phyloP scores from a whole-genome alignment of 2,888 invertebrate species.

The Pyrochroa serraticornis region DNA sequence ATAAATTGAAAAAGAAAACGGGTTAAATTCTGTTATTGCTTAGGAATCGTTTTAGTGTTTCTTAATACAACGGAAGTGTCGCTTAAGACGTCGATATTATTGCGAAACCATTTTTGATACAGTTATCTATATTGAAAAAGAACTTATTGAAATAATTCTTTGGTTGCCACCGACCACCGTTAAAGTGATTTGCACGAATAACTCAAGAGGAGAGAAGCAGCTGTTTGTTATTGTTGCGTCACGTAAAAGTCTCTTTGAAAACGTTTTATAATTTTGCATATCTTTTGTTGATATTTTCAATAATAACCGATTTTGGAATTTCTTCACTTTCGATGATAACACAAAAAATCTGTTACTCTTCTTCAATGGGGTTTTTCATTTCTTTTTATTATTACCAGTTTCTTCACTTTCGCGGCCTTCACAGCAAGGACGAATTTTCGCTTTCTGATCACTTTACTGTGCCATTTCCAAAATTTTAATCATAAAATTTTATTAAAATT shows the following conservation, averaged over 20 bases:
- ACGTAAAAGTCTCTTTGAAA: slow-evolving; percentile 20
- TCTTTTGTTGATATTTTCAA: slow-evolving; percentile 18
- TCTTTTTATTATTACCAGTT: no score
- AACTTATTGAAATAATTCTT: slow-evolving; percentile 34
- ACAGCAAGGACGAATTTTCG: no score
- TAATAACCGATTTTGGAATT: not conserved
- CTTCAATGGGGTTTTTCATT: no score
- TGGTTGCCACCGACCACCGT: slow-evolving; percentile 32
- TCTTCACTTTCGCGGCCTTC: no score
- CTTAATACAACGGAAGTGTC: no score
- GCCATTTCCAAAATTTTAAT: no score
- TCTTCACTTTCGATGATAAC: no score
- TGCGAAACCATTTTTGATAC: slow-evolving; percentile 20
- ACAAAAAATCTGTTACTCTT: no score
- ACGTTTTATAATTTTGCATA: slow-evolving; percentile 11
- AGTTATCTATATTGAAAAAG: slow-evolving; percentile 21
- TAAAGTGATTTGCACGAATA: slow-evolving; percentile 37
- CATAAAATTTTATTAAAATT: no score
- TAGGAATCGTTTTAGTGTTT: no score
- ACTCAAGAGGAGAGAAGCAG: slow-evolving; percentile 21
- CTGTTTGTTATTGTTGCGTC: slow-evolving; percentile 18
- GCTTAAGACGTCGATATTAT: slow-evolving; percentile 11
- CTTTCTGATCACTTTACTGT: no score
- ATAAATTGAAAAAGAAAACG: slow-evolving; percentile 6
- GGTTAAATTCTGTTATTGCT: no score